Evolutionary conservation across 2,113 vertebrate species (phyloP).

Genomic region (Colaptes auratus): DNA sequence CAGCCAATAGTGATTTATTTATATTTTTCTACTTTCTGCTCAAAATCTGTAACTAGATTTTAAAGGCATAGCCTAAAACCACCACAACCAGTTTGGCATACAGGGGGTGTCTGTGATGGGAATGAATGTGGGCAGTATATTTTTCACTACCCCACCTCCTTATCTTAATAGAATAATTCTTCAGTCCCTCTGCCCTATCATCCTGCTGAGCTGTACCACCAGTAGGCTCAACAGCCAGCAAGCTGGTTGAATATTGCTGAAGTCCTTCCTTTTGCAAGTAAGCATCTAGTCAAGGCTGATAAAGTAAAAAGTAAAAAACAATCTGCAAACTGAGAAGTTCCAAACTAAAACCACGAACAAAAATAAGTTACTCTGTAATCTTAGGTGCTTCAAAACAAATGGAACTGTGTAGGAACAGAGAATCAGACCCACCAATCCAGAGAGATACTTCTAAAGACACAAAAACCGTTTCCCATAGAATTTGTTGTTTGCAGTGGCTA

Average conservation of each 20-base stretch:
- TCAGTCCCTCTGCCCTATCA: neutral
- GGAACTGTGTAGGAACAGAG: neutral
- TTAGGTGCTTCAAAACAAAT: neutral
- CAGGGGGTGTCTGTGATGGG: neutral
- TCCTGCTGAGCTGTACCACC: neutral
- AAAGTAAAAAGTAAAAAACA: neutral
- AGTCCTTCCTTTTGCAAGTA: neutral
- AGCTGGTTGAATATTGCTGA: neutral
- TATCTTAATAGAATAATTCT: neutral
- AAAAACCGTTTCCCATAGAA: neutral
- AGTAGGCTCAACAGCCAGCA: neutral
- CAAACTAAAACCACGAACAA: neutral
- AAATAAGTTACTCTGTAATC: neutral
- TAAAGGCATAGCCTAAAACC: too few relatives aligned
- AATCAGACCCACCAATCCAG: neutral
- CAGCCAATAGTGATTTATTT: too few relatives aligned
- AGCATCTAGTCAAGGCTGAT: neutral
- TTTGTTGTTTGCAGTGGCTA: neutral
- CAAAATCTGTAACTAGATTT: too few relatives aligned
- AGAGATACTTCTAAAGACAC: neutral
- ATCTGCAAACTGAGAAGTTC: neutral
- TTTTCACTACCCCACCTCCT: neutral
- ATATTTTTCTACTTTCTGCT: too few relatives aligned
- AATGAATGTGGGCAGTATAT: neutral
- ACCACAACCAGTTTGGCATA: neutral